Percentiles rank a stretch among this genome's conserved stretches.
phyloP scores from a whole-genome alignment of 2,113 vertebrate species.

The Phodopus roborovskii region DNA sequence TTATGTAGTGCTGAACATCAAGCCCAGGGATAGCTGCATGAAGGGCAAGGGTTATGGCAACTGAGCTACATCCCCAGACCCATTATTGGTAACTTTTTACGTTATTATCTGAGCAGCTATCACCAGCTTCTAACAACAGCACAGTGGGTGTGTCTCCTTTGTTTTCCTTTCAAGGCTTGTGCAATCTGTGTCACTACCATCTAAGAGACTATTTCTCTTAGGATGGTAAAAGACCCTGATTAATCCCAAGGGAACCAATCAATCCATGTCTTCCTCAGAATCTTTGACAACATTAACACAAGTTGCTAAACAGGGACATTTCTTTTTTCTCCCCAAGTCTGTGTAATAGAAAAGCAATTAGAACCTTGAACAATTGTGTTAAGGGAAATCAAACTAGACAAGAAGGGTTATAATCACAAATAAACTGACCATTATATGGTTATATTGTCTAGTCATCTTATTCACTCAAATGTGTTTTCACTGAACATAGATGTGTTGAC shows the following conservation, averaged over 20 bases:
- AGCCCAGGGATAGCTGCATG: rapidly evolving
- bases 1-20: background rate
- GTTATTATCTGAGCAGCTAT: background rate
- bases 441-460: background rate
- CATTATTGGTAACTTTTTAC: background rate
- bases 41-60: background rate
- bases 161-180: background rate
- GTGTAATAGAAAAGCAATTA: background rate
- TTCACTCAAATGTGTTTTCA: background rate
- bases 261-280: background rate
- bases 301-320: background rate
- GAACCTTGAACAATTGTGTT: conserved; percentile 8
- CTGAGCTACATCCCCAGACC: too few relatives aligned
- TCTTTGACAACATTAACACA: background rate
- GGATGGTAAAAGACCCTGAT: background rate
- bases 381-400: background rate
- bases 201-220: background rate
- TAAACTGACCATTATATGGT: background rate
- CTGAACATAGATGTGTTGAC: background rate
- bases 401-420: background rate
- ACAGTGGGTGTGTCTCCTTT: background rate
- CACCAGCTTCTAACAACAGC: background rate
- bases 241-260: background rate
- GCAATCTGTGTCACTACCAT: background rate
- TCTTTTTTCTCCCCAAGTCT: background rate